Evolutionary conservation across 2,797 vertebrate genomes (phyloP).

Genomic region (Lateolabrax maculatus): DNA sequence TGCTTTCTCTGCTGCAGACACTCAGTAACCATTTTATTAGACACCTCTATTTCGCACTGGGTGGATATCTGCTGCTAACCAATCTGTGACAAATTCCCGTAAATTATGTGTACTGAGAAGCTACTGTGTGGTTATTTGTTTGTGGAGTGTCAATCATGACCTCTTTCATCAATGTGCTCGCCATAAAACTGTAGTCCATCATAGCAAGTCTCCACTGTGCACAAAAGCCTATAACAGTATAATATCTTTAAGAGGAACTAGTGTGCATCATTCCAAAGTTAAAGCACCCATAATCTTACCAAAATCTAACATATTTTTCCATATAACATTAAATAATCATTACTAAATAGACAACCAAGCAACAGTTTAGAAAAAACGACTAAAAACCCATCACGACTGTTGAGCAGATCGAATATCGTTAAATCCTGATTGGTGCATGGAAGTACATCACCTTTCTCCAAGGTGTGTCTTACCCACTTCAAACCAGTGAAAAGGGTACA

Average conservation of each 20-base stretch:
- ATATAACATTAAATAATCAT: not conserved
- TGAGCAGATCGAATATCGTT: not conserved
- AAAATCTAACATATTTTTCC: not conserved
- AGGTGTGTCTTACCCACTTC: not conserved
- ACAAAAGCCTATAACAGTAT: not conserved
- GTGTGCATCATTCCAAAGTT: not conserved
- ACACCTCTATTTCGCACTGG: slow-evolving; percentile 20
- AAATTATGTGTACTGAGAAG: slow-evolving; percentile 11
- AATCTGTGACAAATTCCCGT: slow-evolving; percentile 27
- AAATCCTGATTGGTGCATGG: not conserved
- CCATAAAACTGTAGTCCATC: not conserved
- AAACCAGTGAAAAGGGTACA: not conserved
- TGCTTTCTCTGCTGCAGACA: slow-evolving; percentile 25
- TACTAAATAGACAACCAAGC: not conserved
- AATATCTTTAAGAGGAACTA: not conserved
- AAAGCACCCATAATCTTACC: not conserved
- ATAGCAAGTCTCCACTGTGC: not conserved
- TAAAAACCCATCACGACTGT: too few species aligned
- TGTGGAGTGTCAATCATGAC: slow-evolving; percentile 14
- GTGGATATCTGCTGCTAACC: slow-evolving; percentile 29
- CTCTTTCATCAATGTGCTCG: not conserved
- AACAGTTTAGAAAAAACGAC: not conserved
- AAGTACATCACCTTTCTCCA: not conserved
- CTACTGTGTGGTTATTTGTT: slow-evolving; percentile 6
- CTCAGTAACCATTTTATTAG: slow-evolving; percentile 44